phyloP scores from a whole-genome alignment of 2,797 vertebrate species.

The Urophycis tenuis region DNA sequence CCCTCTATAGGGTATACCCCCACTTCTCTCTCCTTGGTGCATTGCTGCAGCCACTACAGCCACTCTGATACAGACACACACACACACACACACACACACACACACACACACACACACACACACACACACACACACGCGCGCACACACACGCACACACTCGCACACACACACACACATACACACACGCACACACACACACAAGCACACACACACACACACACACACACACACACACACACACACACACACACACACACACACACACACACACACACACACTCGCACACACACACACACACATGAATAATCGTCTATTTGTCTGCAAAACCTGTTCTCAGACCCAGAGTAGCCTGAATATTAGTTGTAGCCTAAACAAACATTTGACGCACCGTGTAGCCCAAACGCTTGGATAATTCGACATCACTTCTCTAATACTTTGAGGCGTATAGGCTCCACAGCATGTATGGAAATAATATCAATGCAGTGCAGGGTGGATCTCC shows the following conservation, averaged over 20 bases:
- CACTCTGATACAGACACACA: constrained; percentile 54
- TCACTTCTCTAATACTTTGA: not conserved
- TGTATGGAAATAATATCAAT: not conserved
- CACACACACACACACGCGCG: no score
- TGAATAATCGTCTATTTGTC: not conserved
- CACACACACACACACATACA: no score
- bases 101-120: no score
- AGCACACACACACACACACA: constrained; percentile 23
- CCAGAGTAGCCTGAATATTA: not conserved
- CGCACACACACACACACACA: not conserved
- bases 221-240: constrained; percentile 28
- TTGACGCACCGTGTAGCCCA: not conserved
- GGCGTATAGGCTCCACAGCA: no score
- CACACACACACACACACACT: no score
- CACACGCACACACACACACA: no score
- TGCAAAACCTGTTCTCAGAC: not conserved
- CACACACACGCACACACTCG: no score
- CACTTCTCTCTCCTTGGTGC: constrained; percentile 72
- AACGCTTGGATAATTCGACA: not conserved
- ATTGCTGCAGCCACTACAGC: constrained; percentile 72
- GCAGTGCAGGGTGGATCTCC: not conserved
- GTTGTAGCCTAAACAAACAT: not conserved
- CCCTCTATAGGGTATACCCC: constrained; percentile 68
- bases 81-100: no score
- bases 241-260: constrained; percentile 6